phyloP scores from a whole-genome alignment of 1,140 invertebrate species.

The Armadillidium nasatum region DNA sequence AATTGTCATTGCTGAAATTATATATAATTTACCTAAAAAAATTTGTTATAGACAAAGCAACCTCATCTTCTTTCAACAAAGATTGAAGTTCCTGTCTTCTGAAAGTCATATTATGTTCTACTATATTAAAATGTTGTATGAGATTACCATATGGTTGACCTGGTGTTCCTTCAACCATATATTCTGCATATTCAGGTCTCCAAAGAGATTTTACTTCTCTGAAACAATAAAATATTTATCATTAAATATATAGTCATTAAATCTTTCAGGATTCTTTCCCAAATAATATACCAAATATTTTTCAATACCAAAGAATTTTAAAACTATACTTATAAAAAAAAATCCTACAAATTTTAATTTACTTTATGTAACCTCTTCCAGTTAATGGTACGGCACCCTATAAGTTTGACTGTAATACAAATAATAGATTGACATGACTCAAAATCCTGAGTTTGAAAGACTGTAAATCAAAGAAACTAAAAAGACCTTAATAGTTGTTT shows the following conservation, averaged over 20 bases:
- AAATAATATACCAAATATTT: too few species aligned
- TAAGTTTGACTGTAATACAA: too few species aligned
- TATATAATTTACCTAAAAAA: slow-evolving; percentile 73
- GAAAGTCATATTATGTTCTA: slow-evolving; percentile 94
- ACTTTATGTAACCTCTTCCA: too few species aligned
- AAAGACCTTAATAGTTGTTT: too few species aligned
- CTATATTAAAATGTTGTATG: slow-evolving; percentile 93
- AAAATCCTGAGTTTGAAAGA: too few species aligned
- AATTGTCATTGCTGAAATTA: too few species aligned
- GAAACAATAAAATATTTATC: slow-evolving; percentile 45
- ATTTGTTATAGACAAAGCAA: slow-evolving; percentile 80
- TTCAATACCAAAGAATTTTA: too few species aligned
- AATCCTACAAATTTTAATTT: too few species aligned
- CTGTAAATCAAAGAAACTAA: too few species aligned
- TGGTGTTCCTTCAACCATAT: slow-evolving; percentile 99
- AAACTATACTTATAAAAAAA: too few species aligned
- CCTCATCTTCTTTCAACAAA: slow-evolving; percentile 72
- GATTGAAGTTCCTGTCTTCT: slow-evolving; percentile 79
- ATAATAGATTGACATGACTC: too few species aligned
- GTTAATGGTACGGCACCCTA: too few species aligned
- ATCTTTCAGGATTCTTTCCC: not conserved
- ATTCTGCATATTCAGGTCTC: slow-evolving; percentile 96
- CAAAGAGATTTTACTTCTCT: slow-evolving; percentile 79
- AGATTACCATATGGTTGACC: slow-evolving; percentile 90
- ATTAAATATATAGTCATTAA: not conserved